These are phyloP conservation scores for Falcunculus frontatus DNA, from an alignment of 2,113 vertebrate genomes.

Conservation along the genomic window DNA sequence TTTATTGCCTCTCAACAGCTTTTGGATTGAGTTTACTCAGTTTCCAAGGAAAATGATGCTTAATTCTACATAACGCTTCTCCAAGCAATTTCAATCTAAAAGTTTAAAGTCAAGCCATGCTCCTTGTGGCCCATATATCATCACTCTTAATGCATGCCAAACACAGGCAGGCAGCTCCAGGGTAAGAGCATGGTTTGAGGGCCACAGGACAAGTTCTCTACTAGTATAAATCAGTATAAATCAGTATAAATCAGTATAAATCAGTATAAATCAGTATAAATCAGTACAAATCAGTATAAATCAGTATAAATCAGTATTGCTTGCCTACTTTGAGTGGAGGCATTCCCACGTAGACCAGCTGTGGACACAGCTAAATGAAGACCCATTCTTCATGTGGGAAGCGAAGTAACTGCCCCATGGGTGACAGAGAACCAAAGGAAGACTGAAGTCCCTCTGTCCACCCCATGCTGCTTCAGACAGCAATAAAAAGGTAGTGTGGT, in stretches of 20 bases:
- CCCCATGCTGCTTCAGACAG: background rate
- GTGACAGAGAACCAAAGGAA: background rate
- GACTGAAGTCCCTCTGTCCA: background rate
- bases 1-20: background rate
- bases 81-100: background rate
- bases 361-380: background rate
- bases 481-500: background rate
- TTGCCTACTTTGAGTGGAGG: background rate
- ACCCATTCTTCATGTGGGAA: background rate
- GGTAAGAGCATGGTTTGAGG: background rate
- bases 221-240: background rate
- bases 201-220: background rate
- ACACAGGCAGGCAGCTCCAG: background rate
- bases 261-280: no score
- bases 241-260: background rate
- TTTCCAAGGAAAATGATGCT: background rate
- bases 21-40: background rate
- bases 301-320: background rate
- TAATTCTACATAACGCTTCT: background rate
- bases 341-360: background rate
- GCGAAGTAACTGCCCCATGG: background rate
- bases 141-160: background rate
- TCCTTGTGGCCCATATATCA: background rate
- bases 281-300: background rate
- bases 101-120: background rate